Percentiles rank a stretch among this genome's conserved stretches.
These are phyloP conservation scores for Antennarius striatus DNA, from an alignment of 2,113 vertebrate species.

Conservation along the genomic window DNA sequence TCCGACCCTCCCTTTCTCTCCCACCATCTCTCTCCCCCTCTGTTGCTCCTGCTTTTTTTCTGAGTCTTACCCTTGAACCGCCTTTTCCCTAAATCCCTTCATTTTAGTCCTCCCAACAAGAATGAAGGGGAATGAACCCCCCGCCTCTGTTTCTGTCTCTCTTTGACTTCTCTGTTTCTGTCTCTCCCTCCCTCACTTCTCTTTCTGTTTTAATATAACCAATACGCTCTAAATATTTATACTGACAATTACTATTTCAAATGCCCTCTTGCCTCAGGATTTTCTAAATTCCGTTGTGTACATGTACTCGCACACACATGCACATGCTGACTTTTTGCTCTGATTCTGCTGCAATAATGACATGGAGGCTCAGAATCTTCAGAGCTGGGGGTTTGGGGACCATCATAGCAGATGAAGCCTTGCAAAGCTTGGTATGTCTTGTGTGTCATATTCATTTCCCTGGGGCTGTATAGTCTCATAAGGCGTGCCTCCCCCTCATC, in stretches of 20 bases:
- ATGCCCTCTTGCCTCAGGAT: slow-evolving; percentile 18
- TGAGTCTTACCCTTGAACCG: slow-evolving; percentile 63
- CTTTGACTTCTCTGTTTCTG: no score
- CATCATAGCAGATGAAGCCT: slow-evolving; percentile 19
- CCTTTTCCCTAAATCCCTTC: slow-evolving; percentile 53
- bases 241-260: slow-evolving; percentile 51
- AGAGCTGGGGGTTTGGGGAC: slow-evolving; percentile 30
- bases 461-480: slow-evolving; percentile 54
- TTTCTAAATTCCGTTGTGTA: slow-evolving; percentile 9
- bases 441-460: slow-evolving; percentile 67
- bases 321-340: slow-evolving; percentile 11
- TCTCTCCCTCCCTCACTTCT: slow-evolving; percentile 5
- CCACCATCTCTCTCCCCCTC: background rate
- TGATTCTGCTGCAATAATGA: slow-evolving; percentile 41
- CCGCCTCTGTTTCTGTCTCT: no score
- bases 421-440: slow-evolving; percentile 39
- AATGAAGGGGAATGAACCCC: no score
- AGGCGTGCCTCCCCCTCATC: slow-evolving; percentile 56
- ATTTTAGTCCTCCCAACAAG: slow-evolving; percentile 26
- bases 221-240: slow-evolving; percentile 61
- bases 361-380: slow-evolving; percentile 29
- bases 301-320: background rate
- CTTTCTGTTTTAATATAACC: slow-evolving; percentile 44
- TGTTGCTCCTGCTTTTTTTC: slow-evolving; percentile 24
- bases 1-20: slow-evolving; percentile 23